A percentile compares a stretch with the other conserved stretches of the same genome.
These are phyloP conservation scores for Patagioenas fasciata DNA, from an alignment of 2,113 vertebrate species.

Conservation along the genomic window DNA sequence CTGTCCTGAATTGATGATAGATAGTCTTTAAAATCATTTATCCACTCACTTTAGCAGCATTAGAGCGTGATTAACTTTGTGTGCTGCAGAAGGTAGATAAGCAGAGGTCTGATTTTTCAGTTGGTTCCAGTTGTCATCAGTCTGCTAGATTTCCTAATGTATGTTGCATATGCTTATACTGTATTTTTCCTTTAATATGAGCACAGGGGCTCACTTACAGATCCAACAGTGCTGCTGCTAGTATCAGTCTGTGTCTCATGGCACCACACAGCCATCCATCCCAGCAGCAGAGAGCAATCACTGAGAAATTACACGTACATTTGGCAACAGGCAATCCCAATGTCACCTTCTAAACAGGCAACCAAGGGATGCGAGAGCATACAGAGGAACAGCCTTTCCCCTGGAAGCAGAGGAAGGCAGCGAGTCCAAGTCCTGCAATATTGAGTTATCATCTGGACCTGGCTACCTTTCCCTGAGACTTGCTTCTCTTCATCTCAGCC, in stretches of 20 bases:
- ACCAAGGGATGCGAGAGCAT: background rate
- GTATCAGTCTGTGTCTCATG: background rate
- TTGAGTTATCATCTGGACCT: background rate
- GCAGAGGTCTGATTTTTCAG: background rate
- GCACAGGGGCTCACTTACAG: background rate
- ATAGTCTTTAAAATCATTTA: background rate
- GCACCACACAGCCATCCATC: conserved; percentile 1
- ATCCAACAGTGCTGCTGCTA: background rate
- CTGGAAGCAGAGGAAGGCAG: conserved; percentile 20
- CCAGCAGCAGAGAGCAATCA: background rate
- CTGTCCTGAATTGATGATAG: background rate
- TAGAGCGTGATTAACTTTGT: background rate
- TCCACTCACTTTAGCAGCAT: background rate
- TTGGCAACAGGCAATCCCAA: background rate
- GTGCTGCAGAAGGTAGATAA: background rate
- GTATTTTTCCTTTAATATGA: background rate
- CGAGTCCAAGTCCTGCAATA: background rate
- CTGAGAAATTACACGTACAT: background rate
- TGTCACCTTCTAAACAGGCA: conserved; percentile 16
- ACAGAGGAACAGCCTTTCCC: background rate
- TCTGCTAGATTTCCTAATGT: background rate
- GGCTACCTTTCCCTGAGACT: background rate
- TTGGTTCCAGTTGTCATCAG: background rate
- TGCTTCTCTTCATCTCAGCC: background rate
- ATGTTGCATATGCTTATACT: background rate